These are phyloP conservation scores for Peromyscus polionotus DNA, from an alignment of 2,113 vertebrate species.

Conservation along the genomic window DNA sequence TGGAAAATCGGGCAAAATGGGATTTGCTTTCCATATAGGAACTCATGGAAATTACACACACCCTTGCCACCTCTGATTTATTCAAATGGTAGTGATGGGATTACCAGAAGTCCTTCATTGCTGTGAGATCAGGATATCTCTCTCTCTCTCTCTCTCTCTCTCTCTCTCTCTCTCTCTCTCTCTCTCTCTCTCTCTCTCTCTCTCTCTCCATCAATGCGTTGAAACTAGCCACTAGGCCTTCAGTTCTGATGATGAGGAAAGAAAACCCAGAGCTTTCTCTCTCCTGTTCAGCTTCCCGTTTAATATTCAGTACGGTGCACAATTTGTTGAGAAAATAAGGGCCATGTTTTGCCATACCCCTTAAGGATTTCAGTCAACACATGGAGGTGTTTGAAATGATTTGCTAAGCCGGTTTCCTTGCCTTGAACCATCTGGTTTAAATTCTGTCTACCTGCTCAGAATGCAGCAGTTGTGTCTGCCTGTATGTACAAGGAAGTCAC, in stretches of 20 bases:
- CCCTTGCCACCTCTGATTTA: slow-evolving; percentile 66
- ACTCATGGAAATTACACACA: slow-evolving; percentile 72
- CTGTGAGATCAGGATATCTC: neutral
- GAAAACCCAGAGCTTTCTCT: slow-evolving; percentile 45
- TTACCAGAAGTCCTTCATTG: slow-evolving; percentile 37
- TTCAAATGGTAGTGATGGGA: slow-evolving; percentile 55
- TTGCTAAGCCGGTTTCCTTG: slow-evolving; percentile 82
- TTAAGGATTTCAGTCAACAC: slow-evolving; percentile 63
- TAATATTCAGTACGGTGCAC: slow-evolving; percentile 61
- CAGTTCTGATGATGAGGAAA: slow-evolving; percentile 52
- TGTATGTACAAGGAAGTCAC: slow-evolving; percentile 85
- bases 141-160: neutral
- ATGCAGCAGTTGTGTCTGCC: slow-evolving; percentile 72
- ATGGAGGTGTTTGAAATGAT: slow-evolving; percentile 80
- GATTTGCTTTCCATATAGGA: slow-evolving; percentile 70
- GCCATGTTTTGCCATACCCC: slow-evolving; percentile 72
- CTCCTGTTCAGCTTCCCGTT: slow-evolving; percentile 46
- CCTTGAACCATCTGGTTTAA: slow-evolving; percentile 84
- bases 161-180: neutral
- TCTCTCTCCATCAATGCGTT: neutral
- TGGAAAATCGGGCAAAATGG: slow-evolving; percentile 80
- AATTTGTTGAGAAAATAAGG: slow-evolving; percentile 75
- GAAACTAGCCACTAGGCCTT: slow-evolving; percentile 55
- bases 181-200: neutral
- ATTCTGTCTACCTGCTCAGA: slow-evolving; percentile 84